Conservation (phyloP, 2,113 vertebrate species). For the Corythornis vintsioides region DNA sequence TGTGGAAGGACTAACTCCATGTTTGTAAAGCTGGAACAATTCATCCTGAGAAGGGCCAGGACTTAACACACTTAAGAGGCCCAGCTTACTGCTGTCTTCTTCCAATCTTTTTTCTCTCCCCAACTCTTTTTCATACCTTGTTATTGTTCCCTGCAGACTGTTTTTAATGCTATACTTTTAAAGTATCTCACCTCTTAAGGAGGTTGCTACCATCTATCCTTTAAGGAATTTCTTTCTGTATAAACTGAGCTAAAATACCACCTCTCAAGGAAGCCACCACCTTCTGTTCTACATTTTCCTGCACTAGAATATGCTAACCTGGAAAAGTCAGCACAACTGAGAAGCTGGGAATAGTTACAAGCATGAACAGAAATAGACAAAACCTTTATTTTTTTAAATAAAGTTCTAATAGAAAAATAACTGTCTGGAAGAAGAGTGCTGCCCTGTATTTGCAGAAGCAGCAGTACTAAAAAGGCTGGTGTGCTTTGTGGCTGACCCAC, state of each 20-base stretch:
- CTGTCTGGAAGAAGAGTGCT: not conserved
- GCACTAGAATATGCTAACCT: not conserved
- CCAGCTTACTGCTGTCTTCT: not conserved
- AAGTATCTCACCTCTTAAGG: not conserved
- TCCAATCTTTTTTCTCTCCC: not conserved
- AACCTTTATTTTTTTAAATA: not conserved
- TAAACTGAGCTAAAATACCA: not conserved
- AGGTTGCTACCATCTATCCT: not conserved
- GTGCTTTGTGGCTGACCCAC: not conserved
- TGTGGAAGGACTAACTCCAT: rapidly evolving
- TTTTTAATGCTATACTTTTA: not conserved
- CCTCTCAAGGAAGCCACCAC: not conserved
- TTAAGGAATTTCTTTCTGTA: not conserved
- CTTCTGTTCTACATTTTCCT: not conserved
- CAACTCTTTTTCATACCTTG: not conserved
- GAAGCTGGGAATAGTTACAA: not conserved
- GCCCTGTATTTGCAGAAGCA: not conserved
- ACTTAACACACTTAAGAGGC: not conserved
- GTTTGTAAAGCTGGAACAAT: not conserved
- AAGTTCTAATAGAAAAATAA: not conserved
- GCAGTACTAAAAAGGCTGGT: not conserved
- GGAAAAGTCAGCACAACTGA: not conserved
- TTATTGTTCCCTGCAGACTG: not conserved
- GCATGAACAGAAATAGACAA: not conserved
- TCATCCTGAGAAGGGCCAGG: not conserved